These are phyloP conservation scores for Hydropotes inermis DNA, from an alignment of 2,113 vertebrate species.

Conservation along the genomic window DNA sequence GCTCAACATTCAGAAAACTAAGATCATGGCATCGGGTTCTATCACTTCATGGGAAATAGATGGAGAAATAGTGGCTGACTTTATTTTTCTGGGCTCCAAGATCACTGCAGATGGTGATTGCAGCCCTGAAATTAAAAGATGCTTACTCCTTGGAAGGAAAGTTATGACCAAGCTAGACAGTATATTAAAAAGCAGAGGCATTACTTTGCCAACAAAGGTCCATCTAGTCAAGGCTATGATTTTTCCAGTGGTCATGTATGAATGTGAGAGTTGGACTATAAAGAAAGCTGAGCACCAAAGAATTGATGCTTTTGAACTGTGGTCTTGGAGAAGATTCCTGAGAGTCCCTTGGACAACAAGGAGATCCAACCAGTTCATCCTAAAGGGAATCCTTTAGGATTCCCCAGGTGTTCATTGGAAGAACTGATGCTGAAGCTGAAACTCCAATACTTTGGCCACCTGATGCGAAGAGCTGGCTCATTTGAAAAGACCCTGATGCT, in stretches of 20 bases:
- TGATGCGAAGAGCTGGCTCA: neutral
- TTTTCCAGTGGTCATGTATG: neutral
- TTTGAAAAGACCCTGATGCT: neutral
- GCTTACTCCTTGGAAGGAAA: too few species aligned
- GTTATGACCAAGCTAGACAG: too few species aligned
- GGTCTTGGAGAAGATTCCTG: neutral
- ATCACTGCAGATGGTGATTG: too few species aligned
- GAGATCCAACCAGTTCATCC: neutral
- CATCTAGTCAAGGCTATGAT: too few species aligned
- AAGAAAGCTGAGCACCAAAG: neutral
- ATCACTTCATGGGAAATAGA: too few species aligned
- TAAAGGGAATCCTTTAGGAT: neutral
- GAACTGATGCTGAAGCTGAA: neutral
- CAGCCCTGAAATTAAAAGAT: too few species aligned
- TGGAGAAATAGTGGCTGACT: too few species aligned
- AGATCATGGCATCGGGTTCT: too few species aligned
- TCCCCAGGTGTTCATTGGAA: neutral
- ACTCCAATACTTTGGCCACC: neutral
- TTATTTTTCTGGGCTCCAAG: too few species aligned
- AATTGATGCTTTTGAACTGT: neutral
- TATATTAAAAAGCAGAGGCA: too few species aligned
- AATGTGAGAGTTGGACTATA: neutral
- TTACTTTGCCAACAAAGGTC: too few species aligned
- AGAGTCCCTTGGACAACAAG: neutral
- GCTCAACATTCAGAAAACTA: too few species aligned